Conservation (phyloP, 1,140 invertebrate genomes). For the Ceratoteleas bidentatus region DNA sequence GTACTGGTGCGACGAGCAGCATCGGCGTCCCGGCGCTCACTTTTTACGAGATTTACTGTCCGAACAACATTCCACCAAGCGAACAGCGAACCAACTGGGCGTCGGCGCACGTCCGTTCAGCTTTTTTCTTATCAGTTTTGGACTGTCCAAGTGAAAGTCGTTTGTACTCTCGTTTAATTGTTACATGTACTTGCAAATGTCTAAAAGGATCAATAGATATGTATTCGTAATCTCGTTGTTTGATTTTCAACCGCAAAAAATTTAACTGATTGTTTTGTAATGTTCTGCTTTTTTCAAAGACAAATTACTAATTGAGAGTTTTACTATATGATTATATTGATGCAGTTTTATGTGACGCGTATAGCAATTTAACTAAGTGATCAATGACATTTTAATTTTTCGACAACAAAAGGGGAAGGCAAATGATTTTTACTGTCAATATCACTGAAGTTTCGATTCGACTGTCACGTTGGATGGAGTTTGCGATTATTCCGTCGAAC, state of each 20-base stretch:
- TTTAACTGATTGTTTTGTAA: too few species aligned
- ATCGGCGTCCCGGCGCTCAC: constrained; percentile 45
- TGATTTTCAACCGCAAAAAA: constrained; percentile 9
- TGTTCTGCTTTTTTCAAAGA: too few species aligned
- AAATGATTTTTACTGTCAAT: too few species aligned
- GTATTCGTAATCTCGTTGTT: constrained; percentile 58
- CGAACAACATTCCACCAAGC: constrained; percentile 50
- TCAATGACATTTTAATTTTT: too few species aligned
- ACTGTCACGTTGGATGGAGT: too few species aligned
- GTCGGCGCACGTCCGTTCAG: constrained; percentile 35
- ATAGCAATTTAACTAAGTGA: too few species aligned
- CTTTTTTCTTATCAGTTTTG: constrained; percentile 45
- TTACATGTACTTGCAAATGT: constrained; percentile 66
- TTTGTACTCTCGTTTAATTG: constrained; percentile 64
- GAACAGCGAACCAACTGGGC: constrained; percentile 23
- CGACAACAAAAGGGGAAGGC: too few species aligned
- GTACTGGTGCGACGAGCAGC: constrained; percentile 58
- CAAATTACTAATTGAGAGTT: too few species aligned
- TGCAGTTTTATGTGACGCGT: too few species aligned
- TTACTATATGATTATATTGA: too few species aligned
- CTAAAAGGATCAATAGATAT: constrained; percentile 65
- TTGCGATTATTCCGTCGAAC: too few species aligned
- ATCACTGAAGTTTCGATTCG: too few species aligned
- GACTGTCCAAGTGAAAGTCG: constrained; percentile 60
- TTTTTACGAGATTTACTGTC: constrained; percentile 50